Base-by-base conservation (phyloP, 2,888 invertebrate species). In the Drosophila greeni region DNA sequence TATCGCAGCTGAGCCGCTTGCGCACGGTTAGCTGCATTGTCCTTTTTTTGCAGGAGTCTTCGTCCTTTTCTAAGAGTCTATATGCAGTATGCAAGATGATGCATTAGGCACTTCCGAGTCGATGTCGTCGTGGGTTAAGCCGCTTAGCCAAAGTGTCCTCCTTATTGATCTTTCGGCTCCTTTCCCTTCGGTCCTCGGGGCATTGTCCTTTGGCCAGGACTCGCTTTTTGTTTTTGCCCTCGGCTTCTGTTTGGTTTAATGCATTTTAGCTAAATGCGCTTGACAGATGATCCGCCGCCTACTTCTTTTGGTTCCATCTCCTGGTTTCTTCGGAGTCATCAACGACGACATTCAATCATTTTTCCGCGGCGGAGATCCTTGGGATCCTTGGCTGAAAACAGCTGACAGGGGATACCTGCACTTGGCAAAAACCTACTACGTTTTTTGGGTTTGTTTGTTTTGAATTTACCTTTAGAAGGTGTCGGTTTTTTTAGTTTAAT, bases 1-100 rank as follows among this genome's bases (percentile, higher is more conserved):
- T 85, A 84, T 85, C 82, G 79, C 62, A 66, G 74, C 82, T 86
- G 80, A 87, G 85, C 84, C 74, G 75, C 76, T 85, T 85, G 85
- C 86, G 86, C 87, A 87, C 85, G 85, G 83, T 84, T 87, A 84
- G 79, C 72, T 74, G 76, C 73, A 82, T 86, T 86, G 86, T 85
- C 74, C 77, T 78, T 77, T 84, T 49, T 26, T 56, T 18, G 36
- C 20, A 49, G 29, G 11, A 0, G 4, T 11, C n/a, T n/a, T n/a
- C 23, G 51, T 65, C 76, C 64, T 71, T 77, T 40, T 56, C 65
- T 68, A 40, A 65, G 18, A 3, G 7, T 14, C 16, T 33, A 20
- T 29, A 26, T 52, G 7, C 43, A 39, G n/a, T 53, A 74, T 73
- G 76, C 73, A 81, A 79, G 76, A 82, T 84, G 80, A 81, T 81